These are phyloP conservation scores for Phyllotis vaccarum DNA, from an alignment of 2,797 vertebrate genomes.

Conservation along the genomic window DNA sequence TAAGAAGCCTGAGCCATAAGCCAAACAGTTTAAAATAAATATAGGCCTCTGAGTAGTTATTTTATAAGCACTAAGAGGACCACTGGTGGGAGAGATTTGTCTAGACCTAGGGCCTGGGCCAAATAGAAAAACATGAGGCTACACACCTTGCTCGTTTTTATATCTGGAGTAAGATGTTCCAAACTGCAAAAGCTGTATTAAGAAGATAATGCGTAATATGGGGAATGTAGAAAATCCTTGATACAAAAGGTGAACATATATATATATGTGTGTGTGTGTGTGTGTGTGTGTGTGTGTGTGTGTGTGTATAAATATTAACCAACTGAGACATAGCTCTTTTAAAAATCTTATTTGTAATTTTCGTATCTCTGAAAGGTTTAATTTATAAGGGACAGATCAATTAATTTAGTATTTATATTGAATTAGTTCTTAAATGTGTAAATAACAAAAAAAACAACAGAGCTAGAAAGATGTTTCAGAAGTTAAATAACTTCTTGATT, in stretches of 20 bases:
- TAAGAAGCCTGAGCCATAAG: too few species aligned
- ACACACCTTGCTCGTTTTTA: not conserved
- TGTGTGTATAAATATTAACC: not conserved
- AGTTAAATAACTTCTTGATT: not conserved
- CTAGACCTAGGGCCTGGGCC: too few species aligned
- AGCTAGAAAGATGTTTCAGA: not conserved
- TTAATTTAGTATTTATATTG: not conserved
- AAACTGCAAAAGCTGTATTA: not conserved
- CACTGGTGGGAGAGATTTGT: too few species aligned
- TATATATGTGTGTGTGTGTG: not conserved
- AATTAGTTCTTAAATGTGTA: not conserved
- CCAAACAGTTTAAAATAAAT: too few species aligned
- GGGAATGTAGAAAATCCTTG: not conserved
- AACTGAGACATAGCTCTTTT: not conserved
- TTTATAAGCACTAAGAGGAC: too few species aligned
- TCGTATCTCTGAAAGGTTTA: slow-evolving; percentile 1
- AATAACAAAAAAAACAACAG: not conserved
- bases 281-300: not conserved
- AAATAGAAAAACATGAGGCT: too few species aligned
- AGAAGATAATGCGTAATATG: not conserved
- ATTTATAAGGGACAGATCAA: not conserved
- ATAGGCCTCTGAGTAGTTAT: too few species aligned
- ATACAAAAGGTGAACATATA: not conserved
- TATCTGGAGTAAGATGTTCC: not conserved
- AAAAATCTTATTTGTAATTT: slow-evolving; percentile 28